Percentiles rank a stretch among this genome's conserved stretches.
Conservation (phyloP, 2,113 vertebrate genomes). For the Potamarius usumacintae region DNA sequence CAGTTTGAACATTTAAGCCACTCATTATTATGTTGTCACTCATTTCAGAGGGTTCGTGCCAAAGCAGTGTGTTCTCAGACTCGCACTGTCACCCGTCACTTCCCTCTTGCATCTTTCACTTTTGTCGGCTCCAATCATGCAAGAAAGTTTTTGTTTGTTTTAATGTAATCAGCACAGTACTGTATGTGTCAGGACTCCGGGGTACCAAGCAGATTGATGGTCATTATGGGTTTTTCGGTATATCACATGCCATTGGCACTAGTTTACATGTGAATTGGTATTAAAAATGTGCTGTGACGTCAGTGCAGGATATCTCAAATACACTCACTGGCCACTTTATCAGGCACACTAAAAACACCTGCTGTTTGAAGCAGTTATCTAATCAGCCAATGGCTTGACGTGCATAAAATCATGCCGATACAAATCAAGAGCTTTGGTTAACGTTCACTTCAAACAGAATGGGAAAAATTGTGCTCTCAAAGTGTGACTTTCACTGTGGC, state of each 20-base stretch:
- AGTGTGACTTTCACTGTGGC: no score
- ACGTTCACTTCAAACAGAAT: no score
- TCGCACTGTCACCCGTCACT: not conserved
- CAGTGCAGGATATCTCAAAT: not conserved
- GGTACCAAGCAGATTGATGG: not conserved
- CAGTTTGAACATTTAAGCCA: slow-evolving; percentile 16
- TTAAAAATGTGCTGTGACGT: not conserved
- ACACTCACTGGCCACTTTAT: no score
- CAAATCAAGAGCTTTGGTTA: no score
- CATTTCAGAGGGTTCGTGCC: slow-evolving; percentile 7
- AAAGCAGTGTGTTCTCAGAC: slow-evolving; percentile 26
- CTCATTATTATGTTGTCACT: slow-evolving; percentile 34
- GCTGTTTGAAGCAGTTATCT: no score
- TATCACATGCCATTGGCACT: not conserved
- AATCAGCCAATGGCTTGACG: no score
- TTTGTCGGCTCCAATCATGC: not conserved
- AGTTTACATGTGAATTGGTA: not conserved
- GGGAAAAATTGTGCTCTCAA: no score
- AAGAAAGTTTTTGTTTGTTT: not conserved
- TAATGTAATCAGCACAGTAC: not conserved
- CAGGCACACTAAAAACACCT: no score
- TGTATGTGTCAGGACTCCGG: not conserved
- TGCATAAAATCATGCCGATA: no score
- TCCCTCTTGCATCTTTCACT: not conserved
- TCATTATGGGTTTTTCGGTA: not conserved